Evolutionary conservation across 2,113 vertebrate species (phyloP), one percentile per base, ranked within the genome.

Genomic region (Dipodomys ordii): DNA sequence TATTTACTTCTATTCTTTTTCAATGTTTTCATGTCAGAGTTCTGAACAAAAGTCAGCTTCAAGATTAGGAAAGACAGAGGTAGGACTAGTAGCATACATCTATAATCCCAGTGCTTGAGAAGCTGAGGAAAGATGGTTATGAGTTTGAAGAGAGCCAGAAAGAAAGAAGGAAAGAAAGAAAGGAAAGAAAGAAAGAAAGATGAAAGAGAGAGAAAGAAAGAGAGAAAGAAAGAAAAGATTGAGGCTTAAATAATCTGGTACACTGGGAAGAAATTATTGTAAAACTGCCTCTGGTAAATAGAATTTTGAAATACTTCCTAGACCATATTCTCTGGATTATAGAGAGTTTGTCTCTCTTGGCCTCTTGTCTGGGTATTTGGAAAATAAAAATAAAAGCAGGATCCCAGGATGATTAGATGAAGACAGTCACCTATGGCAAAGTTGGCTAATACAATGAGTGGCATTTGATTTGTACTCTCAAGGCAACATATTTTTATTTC

Each of bases 251-350:
- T 49, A 49, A 49, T 11, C 49, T 49, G 49, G 4, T 49, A 53
- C 27, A 65, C 1, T 25, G 86, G 69, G 44, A 10, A 62, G 27
- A 68, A 82, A 9, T 77, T 93, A 87, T 65, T 88, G n/a, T 83
- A 93, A 49, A 94, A 28, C 19, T 68, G 11, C 32, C 86, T 94
- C 16, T 57, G 16, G 53, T 57, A 87, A 30, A 44, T 57, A 87
- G 32, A 90, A 71, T 93, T 94, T 83, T 88, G 53, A 90, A 93
- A 23, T 65, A 62, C 15, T 71, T 73, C 44, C 53, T 10, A 88
- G 65, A 86, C 4, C 22, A 92, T 74, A 19, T 64, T 67, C 6
- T 49, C 10, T 92, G 10, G 4, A 72, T 9, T 65, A 84, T 85
- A 25, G 3, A 93, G 22, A 84, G 67, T 79, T 95, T 49, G 84